Conservation (phyloP, 37 sponge, comb jelly and placozoan genomes). For the Beroe ovata region DNA sequence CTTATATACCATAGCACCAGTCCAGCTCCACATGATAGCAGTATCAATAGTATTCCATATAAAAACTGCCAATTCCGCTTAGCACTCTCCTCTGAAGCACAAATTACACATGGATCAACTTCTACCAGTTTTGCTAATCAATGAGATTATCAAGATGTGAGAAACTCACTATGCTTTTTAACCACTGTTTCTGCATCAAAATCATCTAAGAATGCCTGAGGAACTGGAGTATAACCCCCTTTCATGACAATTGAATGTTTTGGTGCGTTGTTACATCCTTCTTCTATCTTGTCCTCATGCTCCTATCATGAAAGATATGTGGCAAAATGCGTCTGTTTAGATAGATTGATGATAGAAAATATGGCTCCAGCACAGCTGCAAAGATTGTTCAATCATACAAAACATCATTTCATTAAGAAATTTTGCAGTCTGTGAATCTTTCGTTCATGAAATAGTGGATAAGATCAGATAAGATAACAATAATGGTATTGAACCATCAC, state of each 20-base stretch:
- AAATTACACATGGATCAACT: too few species aligned
- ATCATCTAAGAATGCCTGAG: slow-evolving; percentile 4
- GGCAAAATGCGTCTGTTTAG: too few species aligned
- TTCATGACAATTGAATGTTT: slow-evolving; percentile 9
- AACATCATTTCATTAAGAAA: neutral
- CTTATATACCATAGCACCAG: neutral
- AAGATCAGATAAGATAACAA: too few species aligned
- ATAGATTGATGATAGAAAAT: too few species aligned
- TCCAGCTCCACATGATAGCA: neutral
- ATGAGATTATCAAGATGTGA: neutral
- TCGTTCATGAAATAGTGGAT: too few species aligned
- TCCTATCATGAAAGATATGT: too few species aligned
- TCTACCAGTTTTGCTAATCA: neutral
- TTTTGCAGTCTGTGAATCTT: too few species aligned
- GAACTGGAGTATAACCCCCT: slow-evolving; percentile 23
- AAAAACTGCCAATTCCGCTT: neutral
- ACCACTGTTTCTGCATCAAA: slow-evolving; percentile 16
- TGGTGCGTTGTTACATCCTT: too few species aligned
- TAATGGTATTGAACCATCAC: too few species aligned
- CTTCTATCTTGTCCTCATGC: too few species aligned
- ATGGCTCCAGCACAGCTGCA: too few species aligned
- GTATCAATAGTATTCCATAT: neutral
- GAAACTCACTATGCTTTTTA: neutral
- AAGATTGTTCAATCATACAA: neutral
- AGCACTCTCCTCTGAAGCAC: neutral